Conservation (phyloP, 2,888 invertebrate species). For the Drosophila kuntzei region DNA sequence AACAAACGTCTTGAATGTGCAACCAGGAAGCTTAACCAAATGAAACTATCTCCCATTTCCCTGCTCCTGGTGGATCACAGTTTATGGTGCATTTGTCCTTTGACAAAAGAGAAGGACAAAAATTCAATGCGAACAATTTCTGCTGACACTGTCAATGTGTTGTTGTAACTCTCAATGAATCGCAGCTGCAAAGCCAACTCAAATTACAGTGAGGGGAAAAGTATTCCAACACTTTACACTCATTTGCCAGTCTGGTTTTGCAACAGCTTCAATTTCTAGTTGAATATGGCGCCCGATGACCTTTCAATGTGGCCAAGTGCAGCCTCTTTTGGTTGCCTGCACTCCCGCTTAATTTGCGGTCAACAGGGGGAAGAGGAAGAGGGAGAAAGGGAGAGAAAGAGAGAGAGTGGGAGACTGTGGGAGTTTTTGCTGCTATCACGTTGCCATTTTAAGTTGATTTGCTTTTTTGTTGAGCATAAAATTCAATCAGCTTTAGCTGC, state of each 20-base stretch:
- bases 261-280: conserved; percentile 11
- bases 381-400: too few relatives aligned
- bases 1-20: conserved; percentile 29
- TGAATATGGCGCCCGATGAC: conserved; percentile 30
- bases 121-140: conserved; percentile 54
- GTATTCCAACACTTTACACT: too few relatives aligned
- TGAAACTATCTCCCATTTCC: conserved; percentile 17
- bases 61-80: background rate
- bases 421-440: conserved; percentile 45
- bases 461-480: conserved; percentile 75
- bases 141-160: conserved; percentile 27
- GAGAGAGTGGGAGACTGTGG: background rate
- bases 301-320: conserved; percentile 48
- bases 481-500: conserved; percentile 79
- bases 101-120: conserved; percentile 74
- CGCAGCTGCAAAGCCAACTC: conserved; percentile 44
- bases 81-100: conserved; percentile 82
- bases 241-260: too few relatives aligned
- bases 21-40: conserved; percentile 59
- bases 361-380: background rate
- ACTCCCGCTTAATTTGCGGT: conserved; percentile 46
- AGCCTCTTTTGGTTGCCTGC: conserved; percentile 38
- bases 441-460: conserved; percentile 68
- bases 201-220: conserved; percentile 25
- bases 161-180: conserved; percentile 26